phyloP scores from a whole-genome alignment of 1,140 invertebrate genomes.

The Mycetomoellerius zeteki region DNA sequence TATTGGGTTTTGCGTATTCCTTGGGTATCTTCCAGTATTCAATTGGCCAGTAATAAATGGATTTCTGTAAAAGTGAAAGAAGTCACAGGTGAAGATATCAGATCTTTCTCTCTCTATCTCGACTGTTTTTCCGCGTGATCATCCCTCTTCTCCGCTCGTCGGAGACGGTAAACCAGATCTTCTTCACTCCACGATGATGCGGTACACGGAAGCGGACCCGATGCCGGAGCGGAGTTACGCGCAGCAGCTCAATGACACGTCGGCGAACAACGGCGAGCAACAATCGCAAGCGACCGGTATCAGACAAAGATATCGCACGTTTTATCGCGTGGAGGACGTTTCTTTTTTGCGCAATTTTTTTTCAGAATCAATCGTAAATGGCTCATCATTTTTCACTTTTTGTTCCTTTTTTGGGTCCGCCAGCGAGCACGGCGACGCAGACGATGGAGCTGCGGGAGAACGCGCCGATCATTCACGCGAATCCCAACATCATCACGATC shows the following conservation, averaged over 20 bases:
- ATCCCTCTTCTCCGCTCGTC: background rate
- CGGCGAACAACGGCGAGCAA: constrained; percentile 13
- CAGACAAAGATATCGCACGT: constrained; percentile 36
- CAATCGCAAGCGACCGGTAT: constrained; percentile 28
- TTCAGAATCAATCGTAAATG: background rate
- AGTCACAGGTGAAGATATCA: background rate
- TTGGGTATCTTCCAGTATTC: too few relatives aligned
- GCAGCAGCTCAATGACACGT: constrained; percentile 23
- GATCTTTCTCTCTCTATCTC: background rate
- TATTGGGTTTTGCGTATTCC: too few relatives aligned
- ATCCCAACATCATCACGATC: constrained; percentile 63
- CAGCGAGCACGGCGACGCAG: background rate
- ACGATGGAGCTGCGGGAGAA: constrained; percentile 55
- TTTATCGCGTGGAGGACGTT: background rate
- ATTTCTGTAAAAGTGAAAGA: background rate
- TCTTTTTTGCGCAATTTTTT: background rate
- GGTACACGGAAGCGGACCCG: constrained; percentile 25
- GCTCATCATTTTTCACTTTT: background rate
- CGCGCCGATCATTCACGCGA: constrained; percentile 19
- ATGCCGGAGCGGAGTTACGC: constrained; percentile 3
- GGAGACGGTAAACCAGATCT: background rate
- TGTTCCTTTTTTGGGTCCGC: background rate
- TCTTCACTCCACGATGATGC: background rate
- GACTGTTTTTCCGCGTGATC: background rate
- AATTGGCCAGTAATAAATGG: too few relatives aligned